These are phyloP conservation scores for Sinocyclocheilus grahami DNA, from an alignment of 2,113 vertebrate species.

Conservation along the genomic window DNA sequence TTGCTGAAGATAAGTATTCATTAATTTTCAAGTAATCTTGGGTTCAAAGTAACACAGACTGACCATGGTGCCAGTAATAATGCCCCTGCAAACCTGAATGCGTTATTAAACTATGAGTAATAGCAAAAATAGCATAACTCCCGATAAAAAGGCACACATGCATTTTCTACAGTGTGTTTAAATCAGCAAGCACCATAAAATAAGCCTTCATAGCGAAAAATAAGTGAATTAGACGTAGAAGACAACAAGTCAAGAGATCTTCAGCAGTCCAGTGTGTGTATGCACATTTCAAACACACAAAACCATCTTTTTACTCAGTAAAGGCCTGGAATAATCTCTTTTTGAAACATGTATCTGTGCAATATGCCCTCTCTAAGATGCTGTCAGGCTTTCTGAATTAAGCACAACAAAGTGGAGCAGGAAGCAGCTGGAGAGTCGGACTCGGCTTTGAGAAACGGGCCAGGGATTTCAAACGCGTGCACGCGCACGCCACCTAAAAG, in stretches of 20 bases:
- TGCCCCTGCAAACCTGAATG: not conserved
- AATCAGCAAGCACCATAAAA: not conserved
- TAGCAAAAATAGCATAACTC: not conserved
- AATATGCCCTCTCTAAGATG: slow-evolving; percentile 32
- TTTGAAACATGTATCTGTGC: slow-evolving; percentile 42
- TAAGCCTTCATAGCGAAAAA: not conserved
- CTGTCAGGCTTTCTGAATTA: slow-evolving; percentile 48
- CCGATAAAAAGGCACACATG: not conserved
- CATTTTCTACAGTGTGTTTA: not conserved
- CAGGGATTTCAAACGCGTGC: not conserved
- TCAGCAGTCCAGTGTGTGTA: not conserved
- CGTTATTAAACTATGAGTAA: not conserved
- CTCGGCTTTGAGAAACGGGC: not conserved
- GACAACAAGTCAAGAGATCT: not conserved
- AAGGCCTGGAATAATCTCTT: slow-evolving; percentile 47
- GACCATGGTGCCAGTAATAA: not conserved
- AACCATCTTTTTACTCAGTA: not conserved
- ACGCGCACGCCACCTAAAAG: slow-evolving; percentile 21
- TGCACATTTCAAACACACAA: slow-evolving; percentile 3
- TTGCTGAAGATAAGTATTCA: no score
- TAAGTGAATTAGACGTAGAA: not conserved
- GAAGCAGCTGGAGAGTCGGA: slow-evolving; percentile 1
- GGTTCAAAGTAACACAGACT: no score
- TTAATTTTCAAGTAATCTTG: no score
- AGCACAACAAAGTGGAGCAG: slow-evolving; percentile 60